These are phyloP conservation scores for Nibea albiflora DNA, from an alignment of 2,113 vertebrate genomes.

Conservation along the genomic window DNA sequence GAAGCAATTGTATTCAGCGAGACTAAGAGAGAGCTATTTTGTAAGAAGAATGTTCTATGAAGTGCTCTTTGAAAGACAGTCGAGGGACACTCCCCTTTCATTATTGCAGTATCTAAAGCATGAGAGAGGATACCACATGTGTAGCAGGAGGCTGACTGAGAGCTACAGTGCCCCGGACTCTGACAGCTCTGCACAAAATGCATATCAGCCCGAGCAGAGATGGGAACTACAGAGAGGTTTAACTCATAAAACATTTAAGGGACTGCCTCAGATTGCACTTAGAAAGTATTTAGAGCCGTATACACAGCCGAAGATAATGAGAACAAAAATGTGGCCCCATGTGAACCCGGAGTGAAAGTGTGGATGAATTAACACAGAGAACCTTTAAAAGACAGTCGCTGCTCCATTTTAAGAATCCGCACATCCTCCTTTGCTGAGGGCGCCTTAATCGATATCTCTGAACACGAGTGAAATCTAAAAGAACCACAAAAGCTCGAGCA, in stretches of 20 bases:
- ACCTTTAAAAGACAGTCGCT: constrained; percentile 36
- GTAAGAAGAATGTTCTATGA: constrained; percentile 58
- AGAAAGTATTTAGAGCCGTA: constrained; percentile 65
- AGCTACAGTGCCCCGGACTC: constrained; percentile 67
- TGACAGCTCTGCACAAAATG: constrained; percentile 75
- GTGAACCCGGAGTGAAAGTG: constrained; percentile 34
- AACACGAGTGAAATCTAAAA: constrained; percentile 30
- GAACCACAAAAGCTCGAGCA: neutral
- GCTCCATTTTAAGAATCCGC: constrained; percentile 26
- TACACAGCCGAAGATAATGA: constrained; percentile 55
- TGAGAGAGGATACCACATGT: constrained; percentile 61
- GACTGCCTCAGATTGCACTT: constrained; percentile 62
- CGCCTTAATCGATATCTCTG: constrained; percentile 34
- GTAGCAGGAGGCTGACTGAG: constrained; percentile 63
- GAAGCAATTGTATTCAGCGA: constrained; percentile 63
- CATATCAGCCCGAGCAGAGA: constrained; percentile 64
- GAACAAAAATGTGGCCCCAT: constrained; percentile 34
- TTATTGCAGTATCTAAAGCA: constrained; percentile 68
- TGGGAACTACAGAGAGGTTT: constrained; percentile 68
- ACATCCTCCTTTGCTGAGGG: constrained; percentile 16
- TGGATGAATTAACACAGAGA: constrained; percentile 45
- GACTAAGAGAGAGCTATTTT: constrained; percentile 58
- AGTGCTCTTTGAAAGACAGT: constrained; percentile 68
- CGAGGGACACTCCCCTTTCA: constrained; percentile 61
- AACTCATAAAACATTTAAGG: constrained; percentile 77